Evolutionary conservation across 2,888 invertebrate species (phyloP), one percentile per base, ranked within the genome.

Genomic region (Aplocera efformata): DNA sequence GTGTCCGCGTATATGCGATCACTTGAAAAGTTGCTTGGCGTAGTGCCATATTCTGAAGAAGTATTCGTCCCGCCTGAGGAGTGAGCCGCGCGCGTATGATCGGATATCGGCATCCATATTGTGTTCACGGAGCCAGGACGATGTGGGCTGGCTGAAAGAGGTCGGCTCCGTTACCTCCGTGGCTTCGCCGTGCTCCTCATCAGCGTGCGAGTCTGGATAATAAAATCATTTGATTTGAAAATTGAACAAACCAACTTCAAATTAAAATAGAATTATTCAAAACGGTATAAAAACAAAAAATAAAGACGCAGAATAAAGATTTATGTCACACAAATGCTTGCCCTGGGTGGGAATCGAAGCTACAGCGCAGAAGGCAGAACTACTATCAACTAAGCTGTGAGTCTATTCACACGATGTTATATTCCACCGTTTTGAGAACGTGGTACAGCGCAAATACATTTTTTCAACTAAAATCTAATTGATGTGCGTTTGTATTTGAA

Each of bases 11-110:
- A 7, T 23, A 46, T 42, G 48, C 53, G 58, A 62, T 90, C 91
- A 94, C 84, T 95, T 94, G 82, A 95, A 95, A 48, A 95, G 89
- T 76, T 94, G 93, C 64, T 94, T 94, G 58, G 95, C 94, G 67
- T 95, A 93, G 79, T 94, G 93, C 95, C 95, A 97, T 83, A 97
- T 94, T 60, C 95, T 92, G 93, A 98, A 98, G 93, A 97, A 98
- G 89, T 98, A 98, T 85, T 98, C 97, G 76, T 97, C 96, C 64
- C 94, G 92, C 56, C 94, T 91, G 34, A 96, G 89, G 35, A 97
- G 90, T 43, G 94, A 93, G 51, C 94, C 94, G 58, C 94, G 92
- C n/a, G 96, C 95, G 80, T 97, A 97, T 27, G 95, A 94, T 58
- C 93, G 91, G 58, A 97, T 96, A 71, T 97, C 96, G 1, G 97